A percentile compares a stretch with the other conserved stretches of the same genome.
Conservation (phyloP, 2,888 invertebrate species). For the Melipona beecheii region DNA sequence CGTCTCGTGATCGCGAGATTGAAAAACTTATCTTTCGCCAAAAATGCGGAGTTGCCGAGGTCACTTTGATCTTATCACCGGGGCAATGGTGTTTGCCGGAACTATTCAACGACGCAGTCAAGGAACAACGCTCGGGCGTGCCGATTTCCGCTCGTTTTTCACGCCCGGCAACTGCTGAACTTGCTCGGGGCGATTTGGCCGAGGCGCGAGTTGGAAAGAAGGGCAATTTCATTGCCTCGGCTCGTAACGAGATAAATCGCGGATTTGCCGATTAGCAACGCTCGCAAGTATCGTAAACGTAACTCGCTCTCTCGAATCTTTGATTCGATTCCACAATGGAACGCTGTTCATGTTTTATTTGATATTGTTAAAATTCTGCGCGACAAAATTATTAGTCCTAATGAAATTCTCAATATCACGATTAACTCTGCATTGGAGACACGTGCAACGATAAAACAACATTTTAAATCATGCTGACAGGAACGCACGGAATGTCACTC, state of each 20-base stretch:
- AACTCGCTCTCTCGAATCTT: too few species aligned
- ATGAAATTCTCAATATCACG: too few species aligned
- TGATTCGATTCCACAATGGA: too few species aligned
- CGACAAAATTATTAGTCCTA: too few species aligned
- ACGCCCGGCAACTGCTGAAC: not conserved
- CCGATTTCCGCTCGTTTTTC: conserved; percentile 4
- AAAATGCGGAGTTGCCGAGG: too few species aligned
- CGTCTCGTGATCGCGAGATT: not conserved
- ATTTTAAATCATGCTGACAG: not conserved
- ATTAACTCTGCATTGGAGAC: too few species aligned
- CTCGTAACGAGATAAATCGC: not conserved
- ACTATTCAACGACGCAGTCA: not conserved
- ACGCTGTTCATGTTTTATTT: too few species aligned
- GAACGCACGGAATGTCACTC: not conserved
- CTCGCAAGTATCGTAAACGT: not conserved
- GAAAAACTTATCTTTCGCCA: not conserved
- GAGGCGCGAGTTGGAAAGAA: not conserved
- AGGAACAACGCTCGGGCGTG: not conserved
- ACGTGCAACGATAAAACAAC: not conserved
- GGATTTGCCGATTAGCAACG: not conserved
- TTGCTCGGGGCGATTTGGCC: not conserved
- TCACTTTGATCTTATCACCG: not conserved
- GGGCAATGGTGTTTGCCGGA: not conserved
- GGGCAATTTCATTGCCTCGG: not conserved
- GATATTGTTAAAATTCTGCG: too few species aligned